Percentiles rank a stretch among this genome's conserved stretches.
Conservation (phyloP, 2,888 invertebrate genomes). For the Netelia inedita region DNA sequence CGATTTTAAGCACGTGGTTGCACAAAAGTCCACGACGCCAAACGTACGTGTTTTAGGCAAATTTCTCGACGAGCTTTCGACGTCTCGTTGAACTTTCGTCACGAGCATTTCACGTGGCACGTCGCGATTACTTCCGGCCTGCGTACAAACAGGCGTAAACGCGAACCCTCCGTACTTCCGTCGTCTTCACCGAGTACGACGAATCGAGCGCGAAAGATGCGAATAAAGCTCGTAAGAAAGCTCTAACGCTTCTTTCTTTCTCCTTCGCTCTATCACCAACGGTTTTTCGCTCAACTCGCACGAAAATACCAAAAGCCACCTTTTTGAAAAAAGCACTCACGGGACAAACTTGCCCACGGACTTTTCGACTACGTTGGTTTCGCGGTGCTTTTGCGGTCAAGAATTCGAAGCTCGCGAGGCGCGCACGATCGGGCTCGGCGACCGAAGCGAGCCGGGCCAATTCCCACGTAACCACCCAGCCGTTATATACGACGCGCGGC, state of each 20-base stretch:
- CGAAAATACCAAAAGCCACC: not conserved
- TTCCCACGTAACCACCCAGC: too few relatives aligned
- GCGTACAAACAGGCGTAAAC: not conserved
- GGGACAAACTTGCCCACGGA: not conserved
- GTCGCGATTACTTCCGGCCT: constrained; percentile 6
- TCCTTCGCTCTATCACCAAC: not conserved
- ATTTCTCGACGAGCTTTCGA: not conserved
- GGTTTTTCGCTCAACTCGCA: not conserved
- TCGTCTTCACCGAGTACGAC: not conserved
- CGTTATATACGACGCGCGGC: too few relatives aligned
- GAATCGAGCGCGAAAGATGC: not conserved
- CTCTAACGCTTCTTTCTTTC: not conserved
- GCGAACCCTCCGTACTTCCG: not conserved
- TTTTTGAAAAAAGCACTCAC: too few relatives aligned
- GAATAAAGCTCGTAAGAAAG: not conserved
- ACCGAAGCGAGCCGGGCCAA: too few relatives aligned
- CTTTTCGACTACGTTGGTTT: constrained; percentile 31
- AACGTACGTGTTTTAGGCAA: constrained; percentile 6
- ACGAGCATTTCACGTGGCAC: constrained; percentile 4
- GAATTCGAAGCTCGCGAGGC: constrained; percentile 44
- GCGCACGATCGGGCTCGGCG: not conserved
- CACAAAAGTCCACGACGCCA: not conserved
- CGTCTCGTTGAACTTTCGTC: not conserved
- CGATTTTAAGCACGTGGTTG: not conserved
- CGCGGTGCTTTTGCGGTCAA: constrained; percentile 5